These are phyloP conservation scores for Lasioglossum lativentre DNA, from an alignment of 2,888 invertebrate genomes.

Conservation along the genomic window DNA sequence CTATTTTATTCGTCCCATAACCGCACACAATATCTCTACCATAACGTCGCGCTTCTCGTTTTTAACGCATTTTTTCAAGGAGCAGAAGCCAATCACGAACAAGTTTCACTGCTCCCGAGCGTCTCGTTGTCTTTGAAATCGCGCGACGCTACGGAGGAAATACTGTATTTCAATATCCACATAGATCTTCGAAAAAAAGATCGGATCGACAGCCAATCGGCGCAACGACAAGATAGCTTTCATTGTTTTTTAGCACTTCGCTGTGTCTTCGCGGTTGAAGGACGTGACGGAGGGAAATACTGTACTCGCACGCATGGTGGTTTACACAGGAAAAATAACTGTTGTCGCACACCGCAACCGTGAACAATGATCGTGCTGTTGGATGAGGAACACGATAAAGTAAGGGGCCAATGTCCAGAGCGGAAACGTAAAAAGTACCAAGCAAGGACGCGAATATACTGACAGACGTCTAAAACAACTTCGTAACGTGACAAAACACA, in stretches of 20 bases:
- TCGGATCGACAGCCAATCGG: not conserved
- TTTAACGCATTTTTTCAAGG: not conserved
- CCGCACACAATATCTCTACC: not conserved
- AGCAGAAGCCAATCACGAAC: not conserved
- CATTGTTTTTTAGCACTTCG: no score
- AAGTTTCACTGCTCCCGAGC: not conserved
- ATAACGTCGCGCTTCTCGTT: not conserved
- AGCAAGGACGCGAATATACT: slow-evolving; percentile 29
- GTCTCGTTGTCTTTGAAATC: not conserved
- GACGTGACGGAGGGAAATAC: not conserved
- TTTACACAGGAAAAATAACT: slow-evolving; percentile 48
- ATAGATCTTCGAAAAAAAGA: not conserved
- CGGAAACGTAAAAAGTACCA: slow-evolving; percentile 28
- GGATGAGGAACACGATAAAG: slow-evolving; percentile 24
- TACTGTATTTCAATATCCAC: not conserved
- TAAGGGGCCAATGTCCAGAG: slow-evolving; percentile 12
- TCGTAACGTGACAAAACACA: slow-evolving; percentile 16
- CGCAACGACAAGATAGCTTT: no score
- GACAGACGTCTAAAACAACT: not conserved
- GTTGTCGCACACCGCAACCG: slow-evolving; percentile 51
- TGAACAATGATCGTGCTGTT: slow-evolving; percentile 32
- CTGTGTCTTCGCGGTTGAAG: no score
- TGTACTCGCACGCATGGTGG: slow-evolving; percentile 42
- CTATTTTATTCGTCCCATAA: not conserved
- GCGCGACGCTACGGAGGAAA: not conserved